These are phyloP conservation scores for Rhinophrynus dorsalis DNA, from an alignment of 2,797 vertebrate genomes.

Conservation along the genomic window DNA sequence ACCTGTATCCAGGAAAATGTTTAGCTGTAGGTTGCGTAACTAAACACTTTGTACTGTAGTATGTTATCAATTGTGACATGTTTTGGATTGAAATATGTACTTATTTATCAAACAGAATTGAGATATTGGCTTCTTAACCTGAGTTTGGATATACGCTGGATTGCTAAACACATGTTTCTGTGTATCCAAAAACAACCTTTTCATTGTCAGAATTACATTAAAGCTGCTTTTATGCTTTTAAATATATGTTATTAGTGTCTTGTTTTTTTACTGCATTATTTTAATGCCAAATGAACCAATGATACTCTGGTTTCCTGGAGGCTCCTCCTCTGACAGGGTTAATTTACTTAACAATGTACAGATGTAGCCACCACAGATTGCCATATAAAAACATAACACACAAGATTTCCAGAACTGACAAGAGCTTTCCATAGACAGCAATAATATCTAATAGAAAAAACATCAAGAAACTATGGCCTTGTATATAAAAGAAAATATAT, in stretches of 20 bases:
- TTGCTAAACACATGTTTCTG: conserved; percentile 6
- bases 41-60: conserved; percentile 36
- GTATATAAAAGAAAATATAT: no score
- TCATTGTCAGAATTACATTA: conserved; percentile 14
- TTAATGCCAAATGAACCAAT: conserved; percentile 27
- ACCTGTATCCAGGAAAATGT: conserved; percentile 42
- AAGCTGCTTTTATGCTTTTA: conserved; percentile 8
- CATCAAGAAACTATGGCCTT: no score
- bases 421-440: no score
- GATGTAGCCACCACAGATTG: conserved; percentile 36
- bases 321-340: conserved; percentile 23
- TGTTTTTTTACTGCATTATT: conserved; percentile 6
- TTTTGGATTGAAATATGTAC: conserved; percentile 11
- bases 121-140: conserved; percentile 15
- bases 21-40: conserved; percentile 29
- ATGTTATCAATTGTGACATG: conserved; percentile 35
- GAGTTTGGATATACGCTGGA: conserved; percentile 2
- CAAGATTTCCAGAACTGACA: no score
- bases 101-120: conserved; percentile 27
- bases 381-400: conserved; percentile 35
- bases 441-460: no score
- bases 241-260: conserved; percentile 17
- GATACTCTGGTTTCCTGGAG: conserved; percentile 24
- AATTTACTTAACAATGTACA: conserved; percentile 37
- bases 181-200: conserved; percentile 18